Base-by-base conservation (phyloP, 2,113 vertebrate species). In the Zapornia atra region DNA sequence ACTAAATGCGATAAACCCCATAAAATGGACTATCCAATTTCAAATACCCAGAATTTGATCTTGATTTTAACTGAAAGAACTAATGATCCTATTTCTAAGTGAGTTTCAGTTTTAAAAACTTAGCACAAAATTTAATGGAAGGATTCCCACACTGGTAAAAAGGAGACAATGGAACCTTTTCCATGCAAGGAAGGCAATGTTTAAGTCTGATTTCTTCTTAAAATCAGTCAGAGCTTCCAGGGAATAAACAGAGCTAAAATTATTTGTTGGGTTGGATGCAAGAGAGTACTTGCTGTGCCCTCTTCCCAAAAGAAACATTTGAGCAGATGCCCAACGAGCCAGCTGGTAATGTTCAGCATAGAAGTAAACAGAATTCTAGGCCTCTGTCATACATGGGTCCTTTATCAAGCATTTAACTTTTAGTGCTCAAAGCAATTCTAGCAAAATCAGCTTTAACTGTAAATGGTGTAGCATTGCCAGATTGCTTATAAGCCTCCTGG, bases 291-390 rank as follows among this genome's bases (percentile, higher is more conserved):
- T 78, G 65, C 66, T 79, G 38, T 91, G 73, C 91, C 84, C 86
- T 95, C 83, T 68, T 95, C 75, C 63, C 83, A 85, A 89, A 86
- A 88, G 69, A 46, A 46, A 84, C 40, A 59, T 81, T 86, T 90
- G 88, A 96, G 65, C 50, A 92, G 22, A 61, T 85, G 77, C 80
- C 92, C 12, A 0, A 61, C 4, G 6, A 76, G 61, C n/a, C 92
- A 97, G 90, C 72, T 95, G 92, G 57, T 79, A 95, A 92, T 46
- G 44, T 75, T 96, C 92, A 97, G 80, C 48, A 82, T 0, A 93
- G 72, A 88, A 95, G 57, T 81, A 96, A 96, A 95, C 80, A 95
- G 64, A 96, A 88, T 90, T 93, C 82, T 93, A 94, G 72, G 65
- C 75, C 90, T 94, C 90, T 96, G 60, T 90, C 72, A 88, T 86